Conservation (phyloP, 1,140 invertebrate species). For the Hermetia illucens region DNA sequence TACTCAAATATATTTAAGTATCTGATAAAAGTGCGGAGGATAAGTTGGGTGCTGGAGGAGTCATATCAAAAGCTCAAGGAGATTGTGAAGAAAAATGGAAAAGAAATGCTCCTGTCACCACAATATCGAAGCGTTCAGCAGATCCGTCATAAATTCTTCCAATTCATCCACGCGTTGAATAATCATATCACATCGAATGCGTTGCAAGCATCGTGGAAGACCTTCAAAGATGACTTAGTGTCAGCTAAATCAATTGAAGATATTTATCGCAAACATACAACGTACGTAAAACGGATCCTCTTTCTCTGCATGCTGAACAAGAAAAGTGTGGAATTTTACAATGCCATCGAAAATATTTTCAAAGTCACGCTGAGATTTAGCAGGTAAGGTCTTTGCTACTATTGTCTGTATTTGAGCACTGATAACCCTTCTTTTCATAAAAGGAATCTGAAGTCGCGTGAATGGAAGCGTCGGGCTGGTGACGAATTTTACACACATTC, state of each 20-base stretch:
- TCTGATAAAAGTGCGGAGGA: conserved; percentile 54
- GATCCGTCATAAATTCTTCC: conserved; percentile 54
- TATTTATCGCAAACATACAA: conserved; percentile 49
- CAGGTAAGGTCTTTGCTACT: conserved; percentile 25
- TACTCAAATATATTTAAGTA: conserved; percentile 62
- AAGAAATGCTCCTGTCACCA: conserved; percentile 34
- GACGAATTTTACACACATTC: conserved; percentile 17
- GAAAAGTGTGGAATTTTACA: conserved; percentile 45
- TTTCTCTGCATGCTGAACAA: conserved; percentile 54
- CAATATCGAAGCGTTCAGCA: conserved; percentile 48
- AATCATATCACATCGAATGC: conserved; percentile 57
- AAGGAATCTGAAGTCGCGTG: conserved; percentile 18
- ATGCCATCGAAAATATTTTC: conserved; percentile 49
- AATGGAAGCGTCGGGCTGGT: conserved; percentile 13
- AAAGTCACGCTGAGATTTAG: conserved; percentile 56
- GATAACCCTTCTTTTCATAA: conserved; percentile 3
- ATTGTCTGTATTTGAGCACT: not conserved
- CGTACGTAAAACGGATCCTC: conserved; percentile 55
- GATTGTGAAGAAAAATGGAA: conserved; percentile 30
- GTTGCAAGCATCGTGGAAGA: conserved; percentile 50
- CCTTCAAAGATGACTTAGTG: conserved; percentile 49
- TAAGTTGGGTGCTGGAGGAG: conserved; percentile 53
- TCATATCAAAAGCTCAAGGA: conserved; percentile 44
- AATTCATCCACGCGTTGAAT: conserved; percentile 53
- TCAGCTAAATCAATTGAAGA: conserved; percentile 47